Conservation (phyloP, 2,797 vertebrate species). For the Alcedo quadribrachys region DNA sequence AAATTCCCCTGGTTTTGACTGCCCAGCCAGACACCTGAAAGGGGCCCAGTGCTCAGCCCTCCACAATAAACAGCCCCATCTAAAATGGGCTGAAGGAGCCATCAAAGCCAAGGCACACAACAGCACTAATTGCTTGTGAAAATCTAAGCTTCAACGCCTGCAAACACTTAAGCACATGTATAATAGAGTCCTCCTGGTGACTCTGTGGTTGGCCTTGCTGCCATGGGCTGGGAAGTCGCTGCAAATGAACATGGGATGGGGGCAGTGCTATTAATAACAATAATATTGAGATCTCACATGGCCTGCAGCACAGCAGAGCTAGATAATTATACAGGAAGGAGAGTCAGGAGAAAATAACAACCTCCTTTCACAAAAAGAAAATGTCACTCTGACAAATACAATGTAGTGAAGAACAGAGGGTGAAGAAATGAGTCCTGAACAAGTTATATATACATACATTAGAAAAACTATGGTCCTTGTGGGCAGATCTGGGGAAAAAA, state of each 20-base stretch:
- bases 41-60: not conserved
- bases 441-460: not conserved
- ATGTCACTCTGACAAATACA: not conserved
- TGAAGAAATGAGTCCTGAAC: not conserved
- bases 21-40: not conserved
- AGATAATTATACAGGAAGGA: not conserved
- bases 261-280: constrained; percentile 7
- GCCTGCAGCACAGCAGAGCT: not conserved
- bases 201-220: not conserved
- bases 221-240: not conserved
- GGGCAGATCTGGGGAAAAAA: not conserved
- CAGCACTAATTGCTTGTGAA: constrained; percentile 30
- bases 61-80: not conserved
- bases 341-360: not conserved
- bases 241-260: not conserved
- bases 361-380: not conserved
- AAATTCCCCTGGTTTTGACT: not conserved
- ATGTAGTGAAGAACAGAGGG: not conserved
- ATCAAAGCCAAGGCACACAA: constrained; percentile 7
- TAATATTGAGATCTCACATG: not conserved
- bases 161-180: not conserved
- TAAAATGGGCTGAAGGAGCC: not conserved
- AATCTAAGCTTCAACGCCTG: constrained; percentile 7
- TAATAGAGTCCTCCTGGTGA: not conserved
- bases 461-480: not conserved